phyloP scores from a whole-genome alignment of 2,113 vertebrate genomes.

The Phyllopteryx taeniolatus region DNA sequence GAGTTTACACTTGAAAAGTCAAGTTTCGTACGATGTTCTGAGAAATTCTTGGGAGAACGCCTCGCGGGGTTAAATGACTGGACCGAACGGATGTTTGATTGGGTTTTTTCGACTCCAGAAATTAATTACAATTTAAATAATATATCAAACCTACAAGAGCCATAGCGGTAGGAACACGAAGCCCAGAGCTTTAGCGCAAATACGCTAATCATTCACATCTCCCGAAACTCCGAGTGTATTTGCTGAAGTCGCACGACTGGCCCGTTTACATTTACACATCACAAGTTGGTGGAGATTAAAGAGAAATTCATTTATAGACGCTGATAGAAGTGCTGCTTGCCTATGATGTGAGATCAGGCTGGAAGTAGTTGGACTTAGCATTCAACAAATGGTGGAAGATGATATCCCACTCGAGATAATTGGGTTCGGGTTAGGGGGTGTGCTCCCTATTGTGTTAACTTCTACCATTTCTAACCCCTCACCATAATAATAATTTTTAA shows the following conservation, averaged over 20 bases:
- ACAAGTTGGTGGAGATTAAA: neutral
- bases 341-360: neutral
- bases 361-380: neutral
- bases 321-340: neutral
- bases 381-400: neutral
- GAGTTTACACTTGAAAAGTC: neutral
- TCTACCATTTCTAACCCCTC: neutral
- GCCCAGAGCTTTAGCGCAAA: neutral
- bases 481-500: neutral
- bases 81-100: neutral
- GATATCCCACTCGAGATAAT: neutral
- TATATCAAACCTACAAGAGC: neutral
- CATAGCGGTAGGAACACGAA: neutral
- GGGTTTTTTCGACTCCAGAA: neutral
- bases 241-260: slow-evolving; percentile 9
- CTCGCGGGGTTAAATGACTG: neutral
- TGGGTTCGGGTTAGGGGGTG: neutral
- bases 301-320: neutral
- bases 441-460: neutral
- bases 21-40: neutral
- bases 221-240: neutral
- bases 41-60: neutral
- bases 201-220: neutral
- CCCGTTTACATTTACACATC: slow-evolving; percentile 5
- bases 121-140: neutral